phyloP scores from a whole-genome alignment of 2,888 invertebrate genomes.

The Abrostola triplasia region DNA sequence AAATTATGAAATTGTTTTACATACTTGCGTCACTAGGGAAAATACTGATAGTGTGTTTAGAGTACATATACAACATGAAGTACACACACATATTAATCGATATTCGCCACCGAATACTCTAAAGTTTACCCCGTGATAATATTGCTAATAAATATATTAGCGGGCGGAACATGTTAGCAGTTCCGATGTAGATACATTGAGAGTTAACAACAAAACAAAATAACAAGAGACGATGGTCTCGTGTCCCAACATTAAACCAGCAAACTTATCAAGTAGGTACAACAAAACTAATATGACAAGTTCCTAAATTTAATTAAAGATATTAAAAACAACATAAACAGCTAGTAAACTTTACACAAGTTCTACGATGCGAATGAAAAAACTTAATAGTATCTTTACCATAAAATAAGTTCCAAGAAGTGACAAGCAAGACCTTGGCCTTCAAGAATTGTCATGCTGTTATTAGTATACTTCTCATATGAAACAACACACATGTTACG shows the following conservation, averaged over 20 bases:
- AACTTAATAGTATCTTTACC: conserved; percentile 8
- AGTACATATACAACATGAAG: no score
- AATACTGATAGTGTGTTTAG: conserved; percentile 8
- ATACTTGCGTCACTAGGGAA: conserved; percentile 10
- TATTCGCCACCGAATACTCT: no score
- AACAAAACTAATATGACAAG: no score
- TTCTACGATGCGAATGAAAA: neutral
- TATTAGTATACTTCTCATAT: conserved; percentile 43
- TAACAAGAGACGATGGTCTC: no score
- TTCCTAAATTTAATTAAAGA: no score
- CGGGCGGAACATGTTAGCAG: no score
- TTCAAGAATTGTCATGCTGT: conserved; percentile 33
- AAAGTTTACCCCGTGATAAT: no score
- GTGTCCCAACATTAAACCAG: no score
- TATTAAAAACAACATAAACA: neutral
- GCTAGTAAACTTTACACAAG: neutral
- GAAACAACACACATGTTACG: conserved; percentile 39
- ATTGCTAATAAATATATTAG: no score
- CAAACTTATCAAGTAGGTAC: no score
- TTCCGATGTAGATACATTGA: no score
- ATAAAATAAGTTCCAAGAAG: conserved; percentile 28
- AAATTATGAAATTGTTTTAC: conserved; percentile 21
- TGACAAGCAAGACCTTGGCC: conserved; percentile 25
- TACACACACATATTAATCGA: neutral
- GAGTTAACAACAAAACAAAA: no score